These are phyloP conservation scores for Thamnophis elegans DNA, from an alignment of 2,797 vertebrate genomes.

Conservation along the genomic window DNA sequence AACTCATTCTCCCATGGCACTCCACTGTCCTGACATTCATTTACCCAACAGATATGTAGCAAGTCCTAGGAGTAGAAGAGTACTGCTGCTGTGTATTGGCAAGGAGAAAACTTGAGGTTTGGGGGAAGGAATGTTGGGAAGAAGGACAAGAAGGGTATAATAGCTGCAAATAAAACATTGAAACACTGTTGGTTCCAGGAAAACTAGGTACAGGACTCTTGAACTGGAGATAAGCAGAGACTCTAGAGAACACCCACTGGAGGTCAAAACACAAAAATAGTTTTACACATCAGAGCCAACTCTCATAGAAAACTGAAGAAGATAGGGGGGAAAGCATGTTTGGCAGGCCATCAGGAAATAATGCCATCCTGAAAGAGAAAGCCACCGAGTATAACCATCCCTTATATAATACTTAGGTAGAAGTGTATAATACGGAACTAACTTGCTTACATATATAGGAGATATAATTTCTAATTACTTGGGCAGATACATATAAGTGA, in stretches of 20 bases:
- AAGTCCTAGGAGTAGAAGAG: not conserved
- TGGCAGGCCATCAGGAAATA: not conserved
- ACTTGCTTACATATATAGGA: not conserved
- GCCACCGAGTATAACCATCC: not conserved
- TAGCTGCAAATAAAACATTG: not conserved
- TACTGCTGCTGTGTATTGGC: not conserved
- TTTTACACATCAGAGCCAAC: not conserved
- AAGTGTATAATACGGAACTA: not conserved
- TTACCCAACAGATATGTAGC: not conserved
- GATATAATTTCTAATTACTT: not conserved
- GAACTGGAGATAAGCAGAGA: not conserved
- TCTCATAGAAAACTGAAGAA: not conserved
- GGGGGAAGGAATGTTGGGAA: not conserved
- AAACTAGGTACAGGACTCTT: not conserved
- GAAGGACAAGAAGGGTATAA: not conserved
- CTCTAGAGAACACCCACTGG: not conserved
- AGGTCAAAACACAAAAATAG: not conserved
- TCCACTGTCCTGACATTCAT: not conserved
- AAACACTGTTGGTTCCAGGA: not conserved
- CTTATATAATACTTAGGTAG: not conserved
- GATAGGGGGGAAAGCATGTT: not conserved
- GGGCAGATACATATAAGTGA: not conserved
- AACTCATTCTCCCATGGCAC: not conserved
- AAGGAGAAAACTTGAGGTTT: not conserved
- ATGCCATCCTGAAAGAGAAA: not conserved